phyloP scores from a whole-genome alignment of 2,888 invertebrate genomes.

The Gryllus longicercus region DNA sequence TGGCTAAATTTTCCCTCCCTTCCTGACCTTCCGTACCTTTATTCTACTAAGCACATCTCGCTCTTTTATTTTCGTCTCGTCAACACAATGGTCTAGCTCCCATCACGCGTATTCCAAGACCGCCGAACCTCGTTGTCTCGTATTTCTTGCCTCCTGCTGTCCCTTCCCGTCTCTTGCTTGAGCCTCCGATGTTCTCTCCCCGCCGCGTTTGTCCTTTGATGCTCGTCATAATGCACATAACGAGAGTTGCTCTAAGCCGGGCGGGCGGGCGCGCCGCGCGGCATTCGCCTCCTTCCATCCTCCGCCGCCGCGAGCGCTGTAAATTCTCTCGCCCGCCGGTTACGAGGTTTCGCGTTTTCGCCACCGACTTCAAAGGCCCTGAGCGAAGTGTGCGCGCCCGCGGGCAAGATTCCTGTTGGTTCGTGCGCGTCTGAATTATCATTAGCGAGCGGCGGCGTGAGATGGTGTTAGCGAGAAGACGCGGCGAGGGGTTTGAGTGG shows the following conservation, averaged over 20 bases:
- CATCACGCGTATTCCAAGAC: too few relatives aligned
- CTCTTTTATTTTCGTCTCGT: too few relatives aligned
- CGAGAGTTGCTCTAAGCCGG: background rate
- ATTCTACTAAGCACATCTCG: too few relatives aligned
- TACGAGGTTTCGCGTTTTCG: conserved; percentile 10
- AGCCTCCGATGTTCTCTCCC: background rate
- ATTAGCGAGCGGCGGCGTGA: background rate
- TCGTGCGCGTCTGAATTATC: background rate
- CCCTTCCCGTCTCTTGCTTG: background rate
- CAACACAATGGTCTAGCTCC: too few relatives aligned
- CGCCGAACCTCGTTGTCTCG: too few relatives aligned
- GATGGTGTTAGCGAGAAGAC: too few relatives aligned
- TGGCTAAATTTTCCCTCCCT: too few relatives aligned
- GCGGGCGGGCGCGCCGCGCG: background rate
- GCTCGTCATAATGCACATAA: background rate
- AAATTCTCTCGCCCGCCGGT: background rate
- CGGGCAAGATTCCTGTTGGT: background rate
- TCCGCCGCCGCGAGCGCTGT: background rate
- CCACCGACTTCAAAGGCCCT: background rate
- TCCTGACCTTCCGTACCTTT: too few relatives aligned
- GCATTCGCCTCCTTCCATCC: background rate
- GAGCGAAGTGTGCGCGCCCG: background rate
- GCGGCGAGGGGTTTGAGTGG: too few relatives aligned
- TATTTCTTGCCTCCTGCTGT: background rate
- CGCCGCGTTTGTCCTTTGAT: background rate